Conservation (phyloP, 2,797 vertebrate genomes). For the Myripristis jacobus region DNA sequence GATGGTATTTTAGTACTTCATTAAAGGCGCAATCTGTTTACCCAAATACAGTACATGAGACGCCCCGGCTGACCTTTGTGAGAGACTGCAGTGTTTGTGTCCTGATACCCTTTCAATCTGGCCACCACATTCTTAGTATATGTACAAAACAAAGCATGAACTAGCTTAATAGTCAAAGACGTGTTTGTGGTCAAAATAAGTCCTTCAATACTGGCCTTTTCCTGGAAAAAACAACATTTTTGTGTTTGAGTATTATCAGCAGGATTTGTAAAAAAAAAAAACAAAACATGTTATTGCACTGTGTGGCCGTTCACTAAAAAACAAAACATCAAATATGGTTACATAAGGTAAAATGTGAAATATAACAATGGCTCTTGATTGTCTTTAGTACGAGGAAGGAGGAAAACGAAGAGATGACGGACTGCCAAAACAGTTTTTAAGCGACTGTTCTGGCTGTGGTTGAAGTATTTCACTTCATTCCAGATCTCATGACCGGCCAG, state of each 20-base stretch:
- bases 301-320: neutral
- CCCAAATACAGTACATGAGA: slow-evolving; percentile 18
- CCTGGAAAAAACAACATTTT: slow-evolving; percentile 5
- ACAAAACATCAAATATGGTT: too few species aligned
- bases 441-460: too few species aligned
- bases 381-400: slow-evolving; percentile 6
- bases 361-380: neutral
- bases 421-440: too few species aligned
- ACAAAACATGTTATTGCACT: slow-evolving; percentile 12
- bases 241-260: neutral
- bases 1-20: slow-evolving; percentile 12
- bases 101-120: slow-evolving; percentile 19
- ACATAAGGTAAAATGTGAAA: too few species aligned
- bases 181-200: slow-evolving; percentile 61
- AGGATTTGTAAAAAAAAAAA: slow-evolving; percentile 27
- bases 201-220: slow-evolving; percentile 27
- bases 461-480: neutral
- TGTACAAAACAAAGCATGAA: slow-evolving; percentile 65
- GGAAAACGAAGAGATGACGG: neutral
- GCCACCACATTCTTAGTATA: slow-evolving; percentile 44
- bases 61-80: neutral
- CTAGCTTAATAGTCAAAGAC: slow-evolving; percentile 35
- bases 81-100: neutral
- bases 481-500: neutral
- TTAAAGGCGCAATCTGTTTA: neutral